Evolutionary conservation across 1,140 invertebrate species (phyloP).

Genomic region (Drosophila lowei): DNA sequence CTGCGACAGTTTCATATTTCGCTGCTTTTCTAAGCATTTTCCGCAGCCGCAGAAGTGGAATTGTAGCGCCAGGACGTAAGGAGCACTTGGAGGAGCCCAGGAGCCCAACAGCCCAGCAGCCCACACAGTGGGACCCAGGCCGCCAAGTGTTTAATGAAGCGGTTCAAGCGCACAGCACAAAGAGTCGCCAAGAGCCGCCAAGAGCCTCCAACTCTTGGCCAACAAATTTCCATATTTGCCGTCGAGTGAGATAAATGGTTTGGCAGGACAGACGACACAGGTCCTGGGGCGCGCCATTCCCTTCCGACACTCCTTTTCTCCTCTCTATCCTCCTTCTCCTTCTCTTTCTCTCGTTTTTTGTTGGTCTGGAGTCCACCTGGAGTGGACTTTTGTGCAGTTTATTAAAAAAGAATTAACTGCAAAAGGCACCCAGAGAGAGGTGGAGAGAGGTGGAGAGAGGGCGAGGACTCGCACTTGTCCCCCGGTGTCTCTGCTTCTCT

Average conservation of each 20-base stretch:
- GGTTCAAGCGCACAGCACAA: slow-evolving; percentile 37
- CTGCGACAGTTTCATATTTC: slow-evolving; percentile 13
- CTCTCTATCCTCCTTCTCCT: neutral
- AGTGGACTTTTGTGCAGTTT: slow-evolving; percentile 45
- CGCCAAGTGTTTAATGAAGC: slow-evolving; percentile 75
- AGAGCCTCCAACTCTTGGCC: slow-evolving; percentile 19
- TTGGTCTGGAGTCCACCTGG: slow-evolving; percentile 27
- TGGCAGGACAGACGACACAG: neutral
- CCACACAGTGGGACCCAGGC: slow-evolving; percentile 10
- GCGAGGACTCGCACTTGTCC: slow-evolving; percentile 8
- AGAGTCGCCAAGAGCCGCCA: slow-evolving; percentile 4
- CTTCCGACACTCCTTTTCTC: slow-evolving; percentile 3
- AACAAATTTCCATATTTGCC: slow-evolving; percentile 66
- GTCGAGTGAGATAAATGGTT: slow-evolving; percentile 72
- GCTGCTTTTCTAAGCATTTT: slow-evolving; percentile 51
- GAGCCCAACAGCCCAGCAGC: slow-evolving; percentile 38
- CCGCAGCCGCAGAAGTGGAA: slow-evolving; percentile 70
- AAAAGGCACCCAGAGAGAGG: slow-evolving; percentile 3
- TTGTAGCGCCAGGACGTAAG: slow-evolving; percentile 63
- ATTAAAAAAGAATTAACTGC: slow-evolving; percentile 32
- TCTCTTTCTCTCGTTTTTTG: neutral
- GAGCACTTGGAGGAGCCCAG: slow-evolving; percentile 32
- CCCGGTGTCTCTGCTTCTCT: slow-evolving; percentile 6
- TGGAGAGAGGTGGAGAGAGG: neutral
- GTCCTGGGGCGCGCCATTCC: slow-evolving; percentile 21